Conservation (phyloP, 2,888 invertebrate genomes). For the Silvanus unidentatus region DNA sequence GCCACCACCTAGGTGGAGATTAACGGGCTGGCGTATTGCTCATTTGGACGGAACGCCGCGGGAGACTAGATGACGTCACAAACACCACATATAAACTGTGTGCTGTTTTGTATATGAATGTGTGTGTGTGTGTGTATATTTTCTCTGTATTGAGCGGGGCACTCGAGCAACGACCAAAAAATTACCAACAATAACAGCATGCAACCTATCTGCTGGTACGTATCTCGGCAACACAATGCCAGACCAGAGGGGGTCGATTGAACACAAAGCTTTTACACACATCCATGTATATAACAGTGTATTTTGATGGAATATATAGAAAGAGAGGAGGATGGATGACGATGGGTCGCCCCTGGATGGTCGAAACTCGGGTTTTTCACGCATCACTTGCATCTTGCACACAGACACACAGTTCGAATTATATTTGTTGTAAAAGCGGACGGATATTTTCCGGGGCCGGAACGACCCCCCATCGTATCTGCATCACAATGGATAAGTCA, state of each 20-base stretch:
- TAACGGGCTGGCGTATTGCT: constrained; percentile 34
- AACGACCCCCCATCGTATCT: constrained; percentile 24
- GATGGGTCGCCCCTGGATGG: neutral
- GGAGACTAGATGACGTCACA: constrained; percentile 28
- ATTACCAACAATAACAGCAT: constrained; percentile 39
- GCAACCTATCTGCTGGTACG: constrained; percentile 34
- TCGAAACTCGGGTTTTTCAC: constrained; percentile 22
- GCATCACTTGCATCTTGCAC: constrained; percentile 34
- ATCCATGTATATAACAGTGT: neutral
- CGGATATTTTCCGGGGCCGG: constrained; percentile 30
- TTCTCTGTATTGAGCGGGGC: constrained; percentile 30
- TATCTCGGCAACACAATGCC: constrained; percentile 32
- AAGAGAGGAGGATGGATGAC: neutral
- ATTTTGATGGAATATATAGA: neutral
- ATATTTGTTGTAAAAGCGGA: constrained; percentile 34
- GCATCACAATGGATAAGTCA: constrained; percentile 34
- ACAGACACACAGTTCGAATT: too few species aligned
- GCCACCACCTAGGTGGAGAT: constrained; percentile 37
- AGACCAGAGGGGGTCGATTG: constrained; percentile 24
- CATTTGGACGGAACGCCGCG: constrained; percentile 33
- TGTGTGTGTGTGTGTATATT: too few species aligned
- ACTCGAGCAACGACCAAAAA: constrained; percentile 37
- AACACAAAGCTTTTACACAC: constrained; percentile 25
- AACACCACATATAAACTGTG: constrained; percentile 8
- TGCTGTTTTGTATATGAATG: too few species aligned